phyloP scores from a whole-genome alignment of 2,113 vertebrate species.

The Paralichthys olivaceus region DNA sequence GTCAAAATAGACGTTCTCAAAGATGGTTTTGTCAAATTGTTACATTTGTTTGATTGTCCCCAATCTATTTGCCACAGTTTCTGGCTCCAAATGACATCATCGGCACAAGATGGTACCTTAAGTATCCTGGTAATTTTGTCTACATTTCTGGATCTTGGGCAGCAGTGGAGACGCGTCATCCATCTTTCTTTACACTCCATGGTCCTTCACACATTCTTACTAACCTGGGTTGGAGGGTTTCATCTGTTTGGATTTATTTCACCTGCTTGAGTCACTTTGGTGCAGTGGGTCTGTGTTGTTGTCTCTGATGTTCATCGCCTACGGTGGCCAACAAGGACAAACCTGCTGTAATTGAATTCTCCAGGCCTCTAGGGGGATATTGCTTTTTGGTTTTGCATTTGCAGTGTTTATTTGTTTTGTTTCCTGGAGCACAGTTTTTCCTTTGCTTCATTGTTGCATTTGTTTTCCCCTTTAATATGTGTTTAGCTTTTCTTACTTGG shows the following conservation, averaged over 20 bases:
- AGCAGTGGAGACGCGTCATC: no score
- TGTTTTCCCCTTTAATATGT: neutral
- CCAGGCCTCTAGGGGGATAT: neutral
- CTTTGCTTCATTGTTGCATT: neutral
- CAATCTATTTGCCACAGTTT: no score
- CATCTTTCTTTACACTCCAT: no score
- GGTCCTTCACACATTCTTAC: slow-evolving; percentile 3
- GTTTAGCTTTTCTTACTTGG: neutral
- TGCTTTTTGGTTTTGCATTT: neutral
- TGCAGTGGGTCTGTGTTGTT: slow-evolving; percentile 21
- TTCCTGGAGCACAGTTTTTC: neutral
- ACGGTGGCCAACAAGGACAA: neutral
- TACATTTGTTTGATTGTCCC: no score
- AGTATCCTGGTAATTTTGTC: no score
- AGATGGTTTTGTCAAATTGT: no score
- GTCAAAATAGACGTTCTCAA: no score
- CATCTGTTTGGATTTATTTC: slow-evolving; percentile 23
- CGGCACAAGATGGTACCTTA: no score
- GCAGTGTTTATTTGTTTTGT: neutral
- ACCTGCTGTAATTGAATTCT: neutral
- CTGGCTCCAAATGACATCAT: no score
- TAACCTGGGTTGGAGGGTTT: slow-evolving; percentile 22
- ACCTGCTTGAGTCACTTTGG: slow-evolving; percentile 8
- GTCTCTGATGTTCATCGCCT: slow-evolving; percentile 38
- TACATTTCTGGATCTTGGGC: no score